phyloP scores from a whole-genome alignment of 1,140 invertebrate species.

The Teleogryllus occipitalis region DNA sequence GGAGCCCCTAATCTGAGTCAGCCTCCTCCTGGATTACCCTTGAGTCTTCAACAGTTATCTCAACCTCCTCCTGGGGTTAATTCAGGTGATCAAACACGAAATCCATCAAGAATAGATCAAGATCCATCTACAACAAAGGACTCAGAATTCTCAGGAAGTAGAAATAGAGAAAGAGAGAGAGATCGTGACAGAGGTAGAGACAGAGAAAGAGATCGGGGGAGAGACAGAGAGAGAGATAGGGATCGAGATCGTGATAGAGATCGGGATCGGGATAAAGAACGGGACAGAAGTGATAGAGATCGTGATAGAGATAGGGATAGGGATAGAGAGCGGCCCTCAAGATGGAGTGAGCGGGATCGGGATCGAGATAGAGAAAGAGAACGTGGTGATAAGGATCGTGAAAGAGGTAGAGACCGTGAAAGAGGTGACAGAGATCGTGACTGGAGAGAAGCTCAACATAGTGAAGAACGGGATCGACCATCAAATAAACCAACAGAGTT shows the following conservation, averaged over 20 bases:
- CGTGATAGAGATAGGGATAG: conserved; percentile 7
- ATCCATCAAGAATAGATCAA: background rate
- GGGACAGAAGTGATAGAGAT: conserved; percentile 18
- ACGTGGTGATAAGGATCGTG: conserved; percentile 22
- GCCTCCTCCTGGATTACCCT: background rate
- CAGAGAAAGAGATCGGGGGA: conserved; percentile 9
- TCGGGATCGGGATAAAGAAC: conserved; percentile 21
- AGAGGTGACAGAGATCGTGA: conserved; percentile 27
- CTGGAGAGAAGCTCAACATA: conserved; percentile 17
- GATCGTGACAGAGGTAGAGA: conserved; percentile 19
- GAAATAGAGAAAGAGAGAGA: conserved; percentile 23
- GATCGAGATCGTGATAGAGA: conserved; percentile 22
- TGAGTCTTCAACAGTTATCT: conserved; percentile 12
- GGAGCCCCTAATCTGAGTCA: background rate
- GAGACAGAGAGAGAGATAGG: conserved; percentile 13
- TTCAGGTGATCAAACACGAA: background rate
- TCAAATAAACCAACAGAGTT: background rate
- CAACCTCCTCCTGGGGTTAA: conserved; percentile 3
- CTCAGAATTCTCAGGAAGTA: background rate
- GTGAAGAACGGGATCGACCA: conserved; percentile 10
- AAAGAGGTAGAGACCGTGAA: conserved; percentile 21
- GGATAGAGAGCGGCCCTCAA: background rate
- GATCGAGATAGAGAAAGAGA: conserved; percentile 22
- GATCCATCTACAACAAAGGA: background rate
- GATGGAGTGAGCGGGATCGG: conserved; percentile 12